phyloP scores from a whole-genome alignment of 2,888 invertebrate species.

The Morpho deidamia region DNA sequence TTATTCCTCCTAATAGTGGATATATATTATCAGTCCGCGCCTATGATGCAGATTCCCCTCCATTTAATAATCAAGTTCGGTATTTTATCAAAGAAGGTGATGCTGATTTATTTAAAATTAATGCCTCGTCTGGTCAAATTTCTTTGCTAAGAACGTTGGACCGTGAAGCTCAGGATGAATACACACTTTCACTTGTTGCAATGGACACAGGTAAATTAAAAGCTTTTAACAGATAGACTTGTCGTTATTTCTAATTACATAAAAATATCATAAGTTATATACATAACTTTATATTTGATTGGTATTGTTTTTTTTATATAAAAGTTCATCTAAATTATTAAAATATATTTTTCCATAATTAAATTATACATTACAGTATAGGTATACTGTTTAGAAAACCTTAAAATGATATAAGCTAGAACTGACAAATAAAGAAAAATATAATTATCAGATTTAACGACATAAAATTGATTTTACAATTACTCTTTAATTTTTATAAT shows the following conservation, averaged over 20 bases:
- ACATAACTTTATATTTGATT: too few relatives aligned
- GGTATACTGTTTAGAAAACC: too few relatives aligned
- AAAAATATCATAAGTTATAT: too few relatives aligned
- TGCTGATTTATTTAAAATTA: conserved; percentile 93
- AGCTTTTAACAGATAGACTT: too few relatives aligned
- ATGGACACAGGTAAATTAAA: conserved; percentile 90
- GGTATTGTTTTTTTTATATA: too few relatives aligned
- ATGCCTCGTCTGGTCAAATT: conserved; percentile 94
- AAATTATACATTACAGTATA: too few relatives aligned
- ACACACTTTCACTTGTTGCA: conserved; percentile 91
- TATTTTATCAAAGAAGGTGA: conserved; percentile 97
- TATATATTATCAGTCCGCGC: conserved; percentile 91
- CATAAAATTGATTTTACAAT: too few relatives aligned
- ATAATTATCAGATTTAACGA: too few relatives aligned
- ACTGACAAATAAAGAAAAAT: too few relatives aligned
- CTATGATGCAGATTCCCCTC: conserved; percentile 93
- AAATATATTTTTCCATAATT: too few relatives aligned
- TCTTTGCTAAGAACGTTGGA: conserved; percentile 89
- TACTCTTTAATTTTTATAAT: not conserved
- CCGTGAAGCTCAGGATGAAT: conserved; percentile 90
- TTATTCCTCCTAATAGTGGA: conserved; percentile 87
- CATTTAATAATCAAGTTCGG: conserved; percentile 92
- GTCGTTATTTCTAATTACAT: too few relatives aligned
- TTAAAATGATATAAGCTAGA: too few relatives aligned
- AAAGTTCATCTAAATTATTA: not conserved